Evolutionary conservation across 2,888 invertebrate genomes (phyloP).

Genomic region (Stomorhina lunata): DNA sequence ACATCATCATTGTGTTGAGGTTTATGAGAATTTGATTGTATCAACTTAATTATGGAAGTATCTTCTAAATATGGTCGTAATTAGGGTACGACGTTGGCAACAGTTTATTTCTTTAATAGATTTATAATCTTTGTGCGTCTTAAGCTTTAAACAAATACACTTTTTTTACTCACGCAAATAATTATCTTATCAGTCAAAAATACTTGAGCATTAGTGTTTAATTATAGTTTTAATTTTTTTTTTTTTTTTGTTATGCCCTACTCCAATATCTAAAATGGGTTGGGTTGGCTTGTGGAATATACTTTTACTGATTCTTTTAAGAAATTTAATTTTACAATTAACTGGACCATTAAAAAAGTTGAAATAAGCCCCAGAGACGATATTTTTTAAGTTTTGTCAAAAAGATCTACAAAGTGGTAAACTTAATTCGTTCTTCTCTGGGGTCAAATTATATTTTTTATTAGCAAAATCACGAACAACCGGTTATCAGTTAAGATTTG

Average conservation of each 20-base stretch:
- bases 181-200: constrained; percentile 51
- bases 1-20: not conserved
- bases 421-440: too few relatives aligned
- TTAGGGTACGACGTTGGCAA: constrained; percentile 15
- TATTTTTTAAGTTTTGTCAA: too few relatives aligned
- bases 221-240: not conserved
- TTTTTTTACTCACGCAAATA: constrained; percentile 16
- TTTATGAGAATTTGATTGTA: constrained; percentile 1
- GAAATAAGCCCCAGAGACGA: too few relatives aligned
- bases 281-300: too few relatives aligned
- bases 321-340: too few relatives aligned
- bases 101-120: constrained; percentile 3
- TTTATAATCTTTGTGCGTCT: not conserved
- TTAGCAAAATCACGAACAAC: too few relatives aligned
- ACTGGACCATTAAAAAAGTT: too few relatives aligned
- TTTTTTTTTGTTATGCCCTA: not conserved
- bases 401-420: too few relatives aligned
- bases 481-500: too few relatives aligned
- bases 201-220: not conserved
- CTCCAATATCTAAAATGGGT: too few relatives aligned
- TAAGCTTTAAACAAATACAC: not conserved
- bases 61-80: not conserved
- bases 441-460: too few relatives aligned
- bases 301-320: too few relatives aligned
- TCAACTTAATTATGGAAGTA: not conserved